phyloP scores from a whole-genome alignment of 2,797 vertebrate genomes.

The Diglossa cyanea region DNA sequence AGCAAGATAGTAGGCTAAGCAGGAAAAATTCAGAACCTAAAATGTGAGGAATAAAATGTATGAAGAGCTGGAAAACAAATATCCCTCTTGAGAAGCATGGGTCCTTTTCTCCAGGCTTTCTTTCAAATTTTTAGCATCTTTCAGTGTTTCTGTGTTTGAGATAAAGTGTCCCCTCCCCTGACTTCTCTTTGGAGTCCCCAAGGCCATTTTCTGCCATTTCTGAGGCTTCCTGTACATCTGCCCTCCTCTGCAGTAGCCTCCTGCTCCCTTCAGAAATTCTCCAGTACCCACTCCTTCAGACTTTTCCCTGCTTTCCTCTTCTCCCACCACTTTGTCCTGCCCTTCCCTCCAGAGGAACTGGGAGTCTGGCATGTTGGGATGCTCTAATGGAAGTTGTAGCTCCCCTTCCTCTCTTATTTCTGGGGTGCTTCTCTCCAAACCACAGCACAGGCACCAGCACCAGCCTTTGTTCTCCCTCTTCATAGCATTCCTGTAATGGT shows the following conservation, averaged over 20 bases:
- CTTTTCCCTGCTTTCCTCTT: not conserved
- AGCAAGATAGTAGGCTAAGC: not conserved
- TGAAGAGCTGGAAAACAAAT: not conserved
- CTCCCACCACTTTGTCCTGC: not conserved
- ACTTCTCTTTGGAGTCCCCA: not conserved
- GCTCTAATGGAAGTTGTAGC: not conserved
- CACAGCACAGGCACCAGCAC: not conserved
- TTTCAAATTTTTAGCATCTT: not conserved
- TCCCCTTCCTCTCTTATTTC: not conserved
- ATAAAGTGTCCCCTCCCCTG: not conserved
- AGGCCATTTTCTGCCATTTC: not conserved
- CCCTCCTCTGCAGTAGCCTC: not conserved
- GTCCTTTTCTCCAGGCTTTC: not conserved
- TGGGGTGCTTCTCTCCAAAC: not conserved
- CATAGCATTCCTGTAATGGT: not conserved
- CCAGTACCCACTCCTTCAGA: not conserved
- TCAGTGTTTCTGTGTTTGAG: not conserved
- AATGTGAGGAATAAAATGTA: rapidly evolving
- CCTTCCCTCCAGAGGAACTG: not conserved
- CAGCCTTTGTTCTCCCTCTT: not conserved
- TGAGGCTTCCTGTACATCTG: not conserved
- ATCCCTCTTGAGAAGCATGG: not conserved
- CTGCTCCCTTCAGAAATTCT: not conserved
- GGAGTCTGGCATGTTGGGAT: not conserved
- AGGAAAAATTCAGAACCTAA: not conserved